These are phyloP conservation scores for Pollicipes pollicipes DNA, from an alignment of 1,140 invertebrate genomes.

Conservation along the genomic window DNA sequence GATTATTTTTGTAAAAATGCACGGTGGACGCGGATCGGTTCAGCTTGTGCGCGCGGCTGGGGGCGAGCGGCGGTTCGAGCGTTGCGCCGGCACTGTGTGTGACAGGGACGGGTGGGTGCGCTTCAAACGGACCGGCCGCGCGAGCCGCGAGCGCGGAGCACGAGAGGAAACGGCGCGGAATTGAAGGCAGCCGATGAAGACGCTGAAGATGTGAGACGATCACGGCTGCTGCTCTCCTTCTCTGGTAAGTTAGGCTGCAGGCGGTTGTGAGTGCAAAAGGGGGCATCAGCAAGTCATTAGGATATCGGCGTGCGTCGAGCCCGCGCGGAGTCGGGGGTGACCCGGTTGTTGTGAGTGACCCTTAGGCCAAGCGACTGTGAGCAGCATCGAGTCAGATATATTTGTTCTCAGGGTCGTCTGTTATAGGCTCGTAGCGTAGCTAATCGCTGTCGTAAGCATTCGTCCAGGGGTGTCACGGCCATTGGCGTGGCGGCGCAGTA, in stretches of 20 bases:
- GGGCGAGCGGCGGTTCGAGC: not conserved
- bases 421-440: not conserved
- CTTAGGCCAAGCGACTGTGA: too few relatives aligned
- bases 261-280: too few relatives aligned
- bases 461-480: too few relatives aligned
- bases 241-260: too few relatives aligned
- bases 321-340: not conserved
- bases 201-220: too few relatives aligned
- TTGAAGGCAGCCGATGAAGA: too few relatives aligned
- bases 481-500: too few relatives aligned
- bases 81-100: not conserved
- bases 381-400: not conserved
- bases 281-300: too few relatives aligned
- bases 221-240: too few relatives aligned
- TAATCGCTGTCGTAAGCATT: too few relatives aligned
- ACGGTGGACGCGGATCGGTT: not conserved
- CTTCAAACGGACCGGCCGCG: not conserved
- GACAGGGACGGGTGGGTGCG: not conserved
- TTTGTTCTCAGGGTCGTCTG: slow-evolving; percentile 1
- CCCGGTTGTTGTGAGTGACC: not conserved
- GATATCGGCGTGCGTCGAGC: not conserved
- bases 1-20: not conserved
- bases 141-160: too few relatives aligned
- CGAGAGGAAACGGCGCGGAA: too few relatives aligned
- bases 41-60: not conserved